Base-by-base conservation (phyloP, 1,140 invertebrate genomes). In the Stegodyphus dumicola region DNA sequence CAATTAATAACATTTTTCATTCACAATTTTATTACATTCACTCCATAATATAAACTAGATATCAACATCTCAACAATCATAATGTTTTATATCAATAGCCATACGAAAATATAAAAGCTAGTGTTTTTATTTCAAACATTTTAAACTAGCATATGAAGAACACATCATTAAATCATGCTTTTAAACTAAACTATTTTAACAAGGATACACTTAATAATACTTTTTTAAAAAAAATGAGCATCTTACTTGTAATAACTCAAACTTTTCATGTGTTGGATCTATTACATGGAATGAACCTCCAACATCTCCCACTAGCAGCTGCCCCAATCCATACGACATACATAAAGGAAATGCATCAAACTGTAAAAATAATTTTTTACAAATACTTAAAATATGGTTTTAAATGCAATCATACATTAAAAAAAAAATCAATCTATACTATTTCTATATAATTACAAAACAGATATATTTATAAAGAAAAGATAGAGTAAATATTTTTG, bases 261-360 rank as follows among this genome's bases (percentile, higher is more conserved):
- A 91, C 15, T 88, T 78, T 54, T 88, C 89, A 71, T 89, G 33
- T 13, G 86, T 87, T 5, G 90, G 87, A 88, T 91, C 89, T 79
- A 90, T 88, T 6, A 91, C 81, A 86, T 90, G 89, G 15, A 91
- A 76, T 17, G 86, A 78, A 4, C 90, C 90, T 48, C 48, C 70
- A 84, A 89, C 89, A 86, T 90, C 90, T 51, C 90, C 90, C 49
- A 90, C 87, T 89, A 89, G 90, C 52, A 91, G 75, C 75, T 90
- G 90, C 51, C 88, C 87, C 70, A 88, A 73, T 33, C 87, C 85
- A 86, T 89, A 90, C 60, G 88, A 90, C 79, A 90, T 77, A 66
- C 85, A 89, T 87, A 91, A 87, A 11, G 87, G 81, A 89, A 88
- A 87, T 89, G 90, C 70, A 86, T 88, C 33, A 89, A 89, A 60